These are phyloP conservation scores for Chymomyza fuscimana DNA, from an alignment of 2,888 invertebrate genomes.

Conservation along the genomic window DNA sequence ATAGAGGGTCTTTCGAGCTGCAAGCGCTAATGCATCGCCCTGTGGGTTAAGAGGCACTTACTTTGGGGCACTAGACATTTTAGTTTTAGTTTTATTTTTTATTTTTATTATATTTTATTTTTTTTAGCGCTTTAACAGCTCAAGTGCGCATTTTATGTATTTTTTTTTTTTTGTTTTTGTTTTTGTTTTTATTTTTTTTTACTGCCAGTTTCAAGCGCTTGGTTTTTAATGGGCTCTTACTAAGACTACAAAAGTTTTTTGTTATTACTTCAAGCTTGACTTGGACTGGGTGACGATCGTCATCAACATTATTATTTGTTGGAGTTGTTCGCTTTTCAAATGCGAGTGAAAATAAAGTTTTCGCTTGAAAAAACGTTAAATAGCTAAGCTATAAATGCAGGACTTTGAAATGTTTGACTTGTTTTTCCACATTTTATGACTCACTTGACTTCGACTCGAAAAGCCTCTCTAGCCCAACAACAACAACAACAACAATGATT, in stretches of 20 bases:
- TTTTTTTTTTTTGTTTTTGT: slow-evolving; percentile 52
- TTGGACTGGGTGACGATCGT: background rate
- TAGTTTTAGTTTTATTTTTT: slow-evolving; percentile 17
- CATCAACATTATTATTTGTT: background rate
- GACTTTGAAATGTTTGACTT: slow-evolving; percentile 24
- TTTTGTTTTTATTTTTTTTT: slow-evolving; percentile 57
- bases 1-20: background rate
- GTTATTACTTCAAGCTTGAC: background rate
- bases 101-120: slow-evolving; percentile 56
- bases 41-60: background rate
- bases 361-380: slow-evolving; percentile 71
- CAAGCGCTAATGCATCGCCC: background rate
- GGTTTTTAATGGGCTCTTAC: slow-evolving; percentile 68
- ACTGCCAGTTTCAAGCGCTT: slow-evolving; percentile 67
- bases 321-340: slow-evolving; percentile 45
- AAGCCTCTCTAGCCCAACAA: background rate
- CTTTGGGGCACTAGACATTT: background rate
- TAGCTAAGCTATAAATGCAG: slow-evolving; percentile 43
- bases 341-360: slow-evolving; percentile 75
- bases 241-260: background rate
- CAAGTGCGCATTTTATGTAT: slow-evolving; percentile 57
- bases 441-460: background rate
- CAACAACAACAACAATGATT: background rate
- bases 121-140: slow-evolving; percentile 16
- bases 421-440: slow-evolving; percentile 4